These are phyloP conservation scores for Etia nguti DNA, from an alignment of 2,113 vertebrate genomes.

Conservation along the genomic window DNA sequence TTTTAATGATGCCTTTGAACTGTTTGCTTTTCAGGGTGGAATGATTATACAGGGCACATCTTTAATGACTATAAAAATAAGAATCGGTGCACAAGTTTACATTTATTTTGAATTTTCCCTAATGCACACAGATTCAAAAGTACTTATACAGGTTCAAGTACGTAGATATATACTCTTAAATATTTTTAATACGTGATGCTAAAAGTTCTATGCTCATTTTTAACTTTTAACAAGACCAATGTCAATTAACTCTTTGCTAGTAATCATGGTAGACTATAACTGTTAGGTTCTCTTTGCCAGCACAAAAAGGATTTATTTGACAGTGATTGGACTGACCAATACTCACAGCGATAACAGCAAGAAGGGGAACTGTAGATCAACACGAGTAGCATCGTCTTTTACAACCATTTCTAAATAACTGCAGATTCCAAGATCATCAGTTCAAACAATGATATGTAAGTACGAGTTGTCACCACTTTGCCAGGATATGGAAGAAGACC, in stretches of 20 bases:
- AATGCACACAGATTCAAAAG: neutral
- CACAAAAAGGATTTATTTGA: neutral
- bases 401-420: neutral
- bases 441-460: neutral
- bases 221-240: neutral
- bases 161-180: neutral
- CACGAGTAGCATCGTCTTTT: neutral
- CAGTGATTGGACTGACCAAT: neutral
- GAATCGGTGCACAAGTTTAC: neutral
- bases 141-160: neutral
- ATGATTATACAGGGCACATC: neutral
- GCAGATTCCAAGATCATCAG: neutral
- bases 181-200: neutral
- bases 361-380: neutral
- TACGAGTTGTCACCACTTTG: neutral
- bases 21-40: neutral
- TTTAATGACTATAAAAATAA: neutral
- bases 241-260: neutral
- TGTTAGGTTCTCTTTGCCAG: neutral
- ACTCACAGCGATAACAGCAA: neutral
- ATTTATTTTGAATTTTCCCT: neutral
- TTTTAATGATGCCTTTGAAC: neutral
- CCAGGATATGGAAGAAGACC: neutral
- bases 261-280: neutral
- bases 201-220: neutral